These are phyloP conservation scores for Trididemnum clinides DNA, from an alignment of 23 tunicate species.

Conservation along the genomic window DNA sequence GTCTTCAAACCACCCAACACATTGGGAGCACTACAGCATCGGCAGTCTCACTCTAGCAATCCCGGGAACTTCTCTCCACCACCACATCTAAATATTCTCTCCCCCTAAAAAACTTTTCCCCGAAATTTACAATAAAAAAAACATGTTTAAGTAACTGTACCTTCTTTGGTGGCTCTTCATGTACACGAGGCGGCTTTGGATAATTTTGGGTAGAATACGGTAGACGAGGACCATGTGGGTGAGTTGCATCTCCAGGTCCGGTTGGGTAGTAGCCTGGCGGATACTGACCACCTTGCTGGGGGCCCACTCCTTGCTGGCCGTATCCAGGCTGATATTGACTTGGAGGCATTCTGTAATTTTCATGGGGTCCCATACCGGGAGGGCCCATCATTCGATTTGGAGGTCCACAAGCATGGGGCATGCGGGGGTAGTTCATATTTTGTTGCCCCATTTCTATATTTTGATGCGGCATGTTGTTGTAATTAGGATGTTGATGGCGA, in stretches of 20 bases:
- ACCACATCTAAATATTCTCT: too few species aligned
- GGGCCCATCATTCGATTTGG: constrained; percentile 64
- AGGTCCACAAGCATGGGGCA: constrained; percentile 56
- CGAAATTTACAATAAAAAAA: not conserved
- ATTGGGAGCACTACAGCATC: too few species aligned
- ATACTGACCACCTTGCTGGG: constrained; percentile 2
- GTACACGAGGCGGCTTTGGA: constrained; percentile 26
- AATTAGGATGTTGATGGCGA: constrained; percentile 22
- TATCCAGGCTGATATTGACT: constrained; percentile 2
- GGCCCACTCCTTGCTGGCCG: constrained; percentile 28
- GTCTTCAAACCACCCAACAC: too few species aligned
- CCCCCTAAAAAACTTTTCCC: not conserved
- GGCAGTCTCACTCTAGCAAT: too few species aligned
- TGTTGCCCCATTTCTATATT: constrained; percentile 40
- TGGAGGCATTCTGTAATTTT: constrained; percentile 14
- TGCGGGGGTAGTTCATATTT: constrained; percentile 47
- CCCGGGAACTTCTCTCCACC: too few species aligned
- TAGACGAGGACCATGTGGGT: constrained; percentile 38
- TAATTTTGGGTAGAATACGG: constrained; percentile 17
- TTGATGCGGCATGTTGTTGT: constrained; percentile 15
- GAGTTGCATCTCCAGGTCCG: constrained; percentile 10
- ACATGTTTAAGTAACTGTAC: not conserved
- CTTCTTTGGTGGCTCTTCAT: constrained; percentile 46
- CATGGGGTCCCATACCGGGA: constrained; percentile 31
- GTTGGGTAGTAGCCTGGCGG: not conserved